Evolutionary conservation across 2,113 vertebrate genomes (phyloP), one percentile per base, ranked within the genome.

Genomic region (Scomber japonicus): DNA sequence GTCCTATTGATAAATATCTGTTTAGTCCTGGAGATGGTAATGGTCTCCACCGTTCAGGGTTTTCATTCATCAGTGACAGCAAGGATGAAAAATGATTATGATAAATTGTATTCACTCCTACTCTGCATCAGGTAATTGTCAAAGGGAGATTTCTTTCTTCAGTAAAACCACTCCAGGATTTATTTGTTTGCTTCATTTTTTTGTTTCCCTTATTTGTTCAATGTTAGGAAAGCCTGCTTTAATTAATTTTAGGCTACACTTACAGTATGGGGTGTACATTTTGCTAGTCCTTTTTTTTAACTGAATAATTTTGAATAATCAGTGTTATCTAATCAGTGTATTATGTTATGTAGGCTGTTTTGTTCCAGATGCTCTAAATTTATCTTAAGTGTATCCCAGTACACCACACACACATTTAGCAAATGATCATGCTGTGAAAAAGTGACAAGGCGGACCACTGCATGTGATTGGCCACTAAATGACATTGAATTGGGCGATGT

Each of bases 1-100:
- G 56, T 45, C 72, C 57, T 72, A 12, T 17, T 45, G 44, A 69
- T 11, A 65, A 74, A 67, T 3, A 83, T 68, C 13, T 57, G 61
- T 67, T 76, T 60, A 69, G 54, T 57, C 12, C 48, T 14, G 11
- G 24, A 19, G 51, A 82, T 55, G 55, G 51, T 49, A 10, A 53
- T 11, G 40, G 19, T 74, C 40, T 60, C 17, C 48, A 24, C 24
- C 15, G 61, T 57, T 72, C 21, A 71, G n/a, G 51, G 15, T 50
- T 71, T 70, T 9, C 67, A 51, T 11, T 71, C n/a, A 75, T 61
- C 55, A 49, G 6, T 30, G 45, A 57, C 14, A 72, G 62, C 8
- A 49, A 54, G 59, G 31, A 40, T 31, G 24, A 50, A 6, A 69
- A 9, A 40, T 40, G 6, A 51, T 64, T 13, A 27, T 27, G 24